Evolutionary conservation across 1,140 invertebrate species (phyloP), one percentile per base, ranked within the genome.

Genomic region (Idris sp.): DNA sequence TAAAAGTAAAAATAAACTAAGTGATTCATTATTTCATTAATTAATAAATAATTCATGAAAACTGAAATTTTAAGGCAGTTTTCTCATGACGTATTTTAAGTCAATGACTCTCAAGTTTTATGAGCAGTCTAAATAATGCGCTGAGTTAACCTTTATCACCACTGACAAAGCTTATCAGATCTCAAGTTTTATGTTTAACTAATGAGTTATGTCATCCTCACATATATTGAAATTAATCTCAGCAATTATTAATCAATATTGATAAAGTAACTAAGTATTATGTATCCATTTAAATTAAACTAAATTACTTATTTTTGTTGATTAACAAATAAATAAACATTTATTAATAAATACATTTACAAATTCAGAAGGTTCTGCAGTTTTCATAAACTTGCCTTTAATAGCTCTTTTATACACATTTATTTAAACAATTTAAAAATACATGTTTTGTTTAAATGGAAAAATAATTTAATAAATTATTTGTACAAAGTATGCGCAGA

Each of bases 61-160:
- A 35, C 2, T 35, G 18, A 58, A 33, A 26, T 28, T 19, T 31
- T 22, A 30, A 43, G 33, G 33, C n/a, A 7, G 2, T 10, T 51
- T 8, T 5, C 31, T 41, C 19, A 13, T 43, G 25, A 35, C 30
- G 14, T 49, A 22, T 14, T 53, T 64, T 15, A 35, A 5, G 30
- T 9, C 36, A 58, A 49, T 13, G 33, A 59, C 22, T 19, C 41
- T 58, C 35, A 59, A 68, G 46, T 43, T 35, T 58, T 67, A 22
- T 36, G 11, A 58, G 19, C 26, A 38, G 28, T 53, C 28, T 59
- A 69, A 59, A 46, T 53, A 59, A 59, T 26, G 30, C 30, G 9
- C 44, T 22, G 13, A 30, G 38, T 69, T 69, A 53, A 59, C 48
- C 65, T 53, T 69, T 59, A 33, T 13, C 46, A 35, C 18, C 14